Evolutionary conservation across 2,888 invertebrate species (phyloP).

Genomic region (Erebia palarica): DNA sequence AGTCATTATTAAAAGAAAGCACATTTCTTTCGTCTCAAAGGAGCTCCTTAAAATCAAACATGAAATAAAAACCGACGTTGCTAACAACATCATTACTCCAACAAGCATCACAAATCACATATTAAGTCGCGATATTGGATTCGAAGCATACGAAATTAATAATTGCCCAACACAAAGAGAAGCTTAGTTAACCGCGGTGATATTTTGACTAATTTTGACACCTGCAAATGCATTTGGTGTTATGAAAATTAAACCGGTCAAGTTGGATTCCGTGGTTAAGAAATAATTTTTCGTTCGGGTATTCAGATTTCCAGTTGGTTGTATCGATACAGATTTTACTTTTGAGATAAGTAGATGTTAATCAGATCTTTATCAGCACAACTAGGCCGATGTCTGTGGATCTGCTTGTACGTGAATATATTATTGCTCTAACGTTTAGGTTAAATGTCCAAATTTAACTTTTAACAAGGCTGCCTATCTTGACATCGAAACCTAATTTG

Average conservation of each 20-base stretch:
- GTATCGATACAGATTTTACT: slow-evolving; percentile 23
- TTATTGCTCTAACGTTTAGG: background rate
- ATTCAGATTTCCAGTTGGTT: slow-evolving; percentile 23
- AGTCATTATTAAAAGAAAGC: slow-evolving; percentile 29
- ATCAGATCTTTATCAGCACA: slow-evolving; percentile 15
- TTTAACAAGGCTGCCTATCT: background rate
- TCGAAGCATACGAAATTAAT: slow-evolving; percentile 76
- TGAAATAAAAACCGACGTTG: slow-evolving; percentile 59
- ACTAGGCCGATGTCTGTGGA: background rate
- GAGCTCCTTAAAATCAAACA: slow-evolving; percentile 64
- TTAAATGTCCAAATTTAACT: background rate
- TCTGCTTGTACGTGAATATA: background rate
- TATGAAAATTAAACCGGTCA: slow-evolving; percentile 35
- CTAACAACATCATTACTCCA: slow-evolving; percentile 73
- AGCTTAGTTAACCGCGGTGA: slow-evolving; percentile 49
- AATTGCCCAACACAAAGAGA: slow-evolving; percentile 64
- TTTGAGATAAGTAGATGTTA: slow-evolving; percentile 9
- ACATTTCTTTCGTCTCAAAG: slow-evolving; percentile 51
- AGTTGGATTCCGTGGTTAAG: slow-evolving; percentile 27
- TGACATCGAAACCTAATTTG: background rate
- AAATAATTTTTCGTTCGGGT: slow-evolving; percentile 23
- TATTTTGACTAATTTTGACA: slow-evolving; percentile 53
- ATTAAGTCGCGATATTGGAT: slow-evolving; percentile 70
- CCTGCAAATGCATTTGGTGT: slow-evolving; percentile 46
- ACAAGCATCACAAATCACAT: slow-evolving; percentile 72